phyloP scores from a whole-genome alignment of 2,888 invertebrate species.

The Drosophila austrosaltans region DNA sequence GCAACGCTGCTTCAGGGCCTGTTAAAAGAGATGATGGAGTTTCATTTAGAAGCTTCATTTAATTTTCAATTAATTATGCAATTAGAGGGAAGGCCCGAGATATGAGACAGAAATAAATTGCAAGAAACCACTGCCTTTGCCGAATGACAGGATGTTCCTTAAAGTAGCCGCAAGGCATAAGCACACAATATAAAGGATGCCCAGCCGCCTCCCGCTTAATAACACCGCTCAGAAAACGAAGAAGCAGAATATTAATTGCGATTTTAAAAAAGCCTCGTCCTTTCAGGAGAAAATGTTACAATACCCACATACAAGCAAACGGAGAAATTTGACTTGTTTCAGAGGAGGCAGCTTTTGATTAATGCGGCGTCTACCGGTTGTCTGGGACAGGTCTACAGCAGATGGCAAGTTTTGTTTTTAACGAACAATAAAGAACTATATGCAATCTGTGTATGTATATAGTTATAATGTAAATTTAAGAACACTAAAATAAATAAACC shows the following conservation, averaged over 20 bases:
- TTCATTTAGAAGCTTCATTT: conserved; percentile 51
- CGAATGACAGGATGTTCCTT: conserved; percentile 60
- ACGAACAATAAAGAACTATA: too few relatives aligned
- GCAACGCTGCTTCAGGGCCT: conserved; percentile 24
- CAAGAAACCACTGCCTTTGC: conserved; percentile 19
- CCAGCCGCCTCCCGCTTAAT: conserved; percentile 22
- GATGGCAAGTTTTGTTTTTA: too few relatives aligned
- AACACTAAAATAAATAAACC: too few relatives aligned
- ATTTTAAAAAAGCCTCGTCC: conserved; percentile 42
- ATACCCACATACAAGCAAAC: background rate
- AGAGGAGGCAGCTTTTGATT: background rate
- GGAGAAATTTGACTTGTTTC: conserved; percentile 5
- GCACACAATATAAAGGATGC: background rate
- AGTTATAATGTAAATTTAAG: too few relatives aligned
- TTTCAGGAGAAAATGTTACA: background rate
- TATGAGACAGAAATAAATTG: conserved; percentile 28
- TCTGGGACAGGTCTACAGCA: too few relatives aligned
- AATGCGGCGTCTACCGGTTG: too few relatives aligned
- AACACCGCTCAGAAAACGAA: conserved; percentile 19
- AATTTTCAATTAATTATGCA: conserved; percentile 78
- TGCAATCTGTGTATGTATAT: too few relatives aligned
- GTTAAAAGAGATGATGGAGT: conserved; percentile 29
- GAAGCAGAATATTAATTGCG: conserved; percentile 26
- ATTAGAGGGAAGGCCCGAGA: conserved; percentile 49
- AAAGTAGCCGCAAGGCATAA: conserved; percentile 37